Conservation (phyloP, 2,888 invertebrate species). For the Erannis defoliaria region DNA sequence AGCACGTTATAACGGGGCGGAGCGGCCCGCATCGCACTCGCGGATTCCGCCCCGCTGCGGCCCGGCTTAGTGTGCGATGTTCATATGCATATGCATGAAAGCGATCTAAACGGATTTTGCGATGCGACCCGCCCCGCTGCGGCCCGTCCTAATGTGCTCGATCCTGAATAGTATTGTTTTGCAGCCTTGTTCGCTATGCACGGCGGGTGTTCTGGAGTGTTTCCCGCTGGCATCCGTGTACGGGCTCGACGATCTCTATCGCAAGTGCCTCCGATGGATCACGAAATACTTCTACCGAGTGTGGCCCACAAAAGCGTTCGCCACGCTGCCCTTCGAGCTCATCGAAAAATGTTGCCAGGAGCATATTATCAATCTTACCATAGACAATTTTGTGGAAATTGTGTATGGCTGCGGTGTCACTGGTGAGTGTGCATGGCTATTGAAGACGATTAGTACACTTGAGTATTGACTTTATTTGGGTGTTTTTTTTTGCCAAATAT, state of each 20-base stretch:
- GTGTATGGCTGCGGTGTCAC: conserved; percentile 92
- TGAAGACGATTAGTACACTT: too few relatives aligned
- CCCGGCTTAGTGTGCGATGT: too few relatives aligned
- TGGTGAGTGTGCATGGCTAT: conserved; percentile 79
- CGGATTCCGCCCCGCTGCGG: too few relatives aligned
- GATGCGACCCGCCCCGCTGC: too few relatives aligned
- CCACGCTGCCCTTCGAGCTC: conserved; percentile 93
- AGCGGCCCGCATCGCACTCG: too few relatives aligned
- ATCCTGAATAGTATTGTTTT: conserved; percentile 53
- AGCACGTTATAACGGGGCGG: too few relatives aligned
- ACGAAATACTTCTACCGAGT: conserved; percentile 93
- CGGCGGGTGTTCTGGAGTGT: conserved; percentile 94
- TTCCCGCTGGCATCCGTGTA: conserved; percentile 94
- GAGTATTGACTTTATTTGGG: too few relatives aligned
- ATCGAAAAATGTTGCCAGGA: conserved; percentile 94
- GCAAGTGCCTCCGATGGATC: conserved; percentile 95
- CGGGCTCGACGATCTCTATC: conserved; percentile 94
- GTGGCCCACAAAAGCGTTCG: conserved; percentile 97
- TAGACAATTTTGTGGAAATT: conserved; percentile 93
- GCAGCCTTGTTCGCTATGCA: conserved; percentile 95
- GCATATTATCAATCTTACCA: conserved; percentile 92
- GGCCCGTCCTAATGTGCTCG: too few relatives aligned
- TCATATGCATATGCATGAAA: too few relatives aligned
- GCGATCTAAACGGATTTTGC: too few relatives aligned
- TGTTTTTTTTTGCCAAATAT: too few relatives aligned